These are phyloP conservation scores for Diachrysia chrysitis DNA, from an alignment of 2,888 invertebrate genomes.

Conservation along the genomic window DNA sequence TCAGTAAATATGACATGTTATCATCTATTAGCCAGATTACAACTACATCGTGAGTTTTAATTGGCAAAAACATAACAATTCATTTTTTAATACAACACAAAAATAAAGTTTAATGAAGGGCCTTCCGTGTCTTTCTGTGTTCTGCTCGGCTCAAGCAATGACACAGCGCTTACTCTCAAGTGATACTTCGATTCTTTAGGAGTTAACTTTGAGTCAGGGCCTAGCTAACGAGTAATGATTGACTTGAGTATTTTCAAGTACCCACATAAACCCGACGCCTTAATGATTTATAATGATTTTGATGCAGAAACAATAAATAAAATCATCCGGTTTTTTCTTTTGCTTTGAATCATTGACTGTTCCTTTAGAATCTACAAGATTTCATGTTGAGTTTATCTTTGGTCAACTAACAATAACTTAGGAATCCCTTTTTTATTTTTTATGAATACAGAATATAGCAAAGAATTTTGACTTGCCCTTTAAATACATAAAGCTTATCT, in stretches of 20 bases:
- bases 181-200: constrained; percentile 86
- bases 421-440: not conserved
- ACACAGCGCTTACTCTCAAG: constrained; percentile 85
- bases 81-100: not conserved
- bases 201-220: constrained; percentile 75
- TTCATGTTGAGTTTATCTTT: constrained; percentile 2
- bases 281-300: constrained; percentile 71
- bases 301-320: constrained; percentile 66
- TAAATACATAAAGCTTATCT: not conserved
- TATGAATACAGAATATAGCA: no score
- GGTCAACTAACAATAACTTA: not conserved
- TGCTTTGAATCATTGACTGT: constrained; percentile 18
- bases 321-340: constrained; percentile 32
- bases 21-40: no score
- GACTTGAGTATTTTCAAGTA: constrained; percentile 79
- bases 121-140: constrained; percentile 66
- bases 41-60: no score
- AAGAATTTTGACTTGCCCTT: no score
- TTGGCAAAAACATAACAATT: no score
- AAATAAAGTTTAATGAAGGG: constrained; percentile 16
- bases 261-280: constrained; percentile 72
- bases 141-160: constrained; percentile 78
- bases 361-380: constrained; percentile 16
- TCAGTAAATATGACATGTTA: no score
- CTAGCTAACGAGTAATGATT: constrained; percentile 85